phyloP scores from a whole-genome alignment of 2,888 invertebrate genomes.

The Miltochrista miniata region DNA sequence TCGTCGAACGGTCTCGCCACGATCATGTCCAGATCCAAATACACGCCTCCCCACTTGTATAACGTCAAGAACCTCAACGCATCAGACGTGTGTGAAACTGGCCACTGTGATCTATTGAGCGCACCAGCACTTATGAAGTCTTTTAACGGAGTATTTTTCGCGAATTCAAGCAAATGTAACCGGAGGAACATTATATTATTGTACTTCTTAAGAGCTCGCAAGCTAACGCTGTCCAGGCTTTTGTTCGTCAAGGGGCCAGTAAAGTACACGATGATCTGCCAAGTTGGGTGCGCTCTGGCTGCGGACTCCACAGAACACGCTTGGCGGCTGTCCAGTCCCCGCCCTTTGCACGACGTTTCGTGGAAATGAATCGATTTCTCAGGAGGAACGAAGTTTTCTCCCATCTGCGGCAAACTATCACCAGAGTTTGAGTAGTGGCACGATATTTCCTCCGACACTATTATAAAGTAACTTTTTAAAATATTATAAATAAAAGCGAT shows the following conservation, averaged over 20 bases:
- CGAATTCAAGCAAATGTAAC: conserved; percentile 23
- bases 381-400: conserved; percentile 1
- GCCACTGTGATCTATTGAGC: conserved; percentile 14
- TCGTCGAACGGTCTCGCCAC: conserved; percentile 30
- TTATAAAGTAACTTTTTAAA: too few relatives aligned
- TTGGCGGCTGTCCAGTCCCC: conserved; percentile 4
- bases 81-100: conserved; percentile 30
- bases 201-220: conserved; percentile 16
- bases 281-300: conserved; percentile 7
- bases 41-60: conserved; percentile 35
- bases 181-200: conserved; percentile 22
- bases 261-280: conserved; percentile 7
- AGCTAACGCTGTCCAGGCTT: neutral
- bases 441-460: neutral
- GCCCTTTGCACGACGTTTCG: conserved; percentile 9
- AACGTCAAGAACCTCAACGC: conserved; percentile 29
- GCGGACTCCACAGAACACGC: conserved; percentile 16
- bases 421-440: neutral
- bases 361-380: conserved; percentile 5
- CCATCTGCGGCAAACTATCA: neutral
- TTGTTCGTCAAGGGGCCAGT: conserved; percentile 19
- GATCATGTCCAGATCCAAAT: conserved; percentile 33
- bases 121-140: conserved; percentile 10
- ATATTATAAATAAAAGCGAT: too few relatives aligned
- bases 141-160: conserved; percentile 23